A percentile compares a stretch with the other conserved stretches of the same genome.
These are phyloP conservation scores for Acleris emargana DNA, from an alignment of 2,888 invertebrate genomes.

Conservation along the genomic window DNA sequence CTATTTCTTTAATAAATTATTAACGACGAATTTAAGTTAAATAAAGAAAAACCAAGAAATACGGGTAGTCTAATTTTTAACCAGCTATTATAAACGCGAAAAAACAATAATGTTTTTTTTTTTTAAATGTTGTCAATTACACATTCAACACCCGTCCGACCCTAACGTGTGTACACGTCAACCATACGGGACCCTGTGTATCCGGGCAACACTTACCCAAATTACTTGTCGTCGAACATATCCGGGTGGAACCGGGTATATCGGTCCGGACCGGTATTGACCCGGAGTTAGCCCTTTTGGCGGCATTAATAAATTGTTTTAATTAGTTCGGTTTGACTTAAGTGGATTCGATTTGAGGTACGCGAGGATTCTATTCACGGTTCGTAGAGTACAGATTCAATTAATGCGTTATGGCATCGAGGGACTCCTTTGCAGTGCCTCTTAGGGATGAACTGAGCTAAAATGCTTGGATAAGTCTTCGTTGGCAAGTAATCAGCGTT, in stretches of 20 bases:
- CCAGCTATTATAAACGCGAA: too few species aligned
- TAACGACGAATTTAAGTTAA: too few species aligned
- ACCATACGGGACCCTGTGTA: conserved; percentile 29
- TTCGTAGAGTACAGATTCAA: not conserved
- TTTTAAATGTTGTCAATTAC: too few species aligned
- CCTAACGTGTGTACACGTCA: conserved; percentile 35
- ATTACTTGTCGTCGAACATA: conserved; percentile 27
- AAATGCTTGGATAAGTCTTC: too few species aligned
- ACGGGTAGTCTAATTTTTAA: too few species aligned
- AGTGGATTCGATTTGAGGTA: not conserved
- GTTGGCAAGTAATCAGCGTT: too few species aligned
- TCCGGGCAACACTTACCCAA: conserved; percentile 32
- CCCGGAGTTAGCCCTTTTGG: conserved; percentile 19
- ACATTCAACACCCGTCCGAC: not conserved
- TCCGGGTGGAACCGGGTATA: conserved; percentile 4
- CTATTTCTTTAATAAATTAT: too few species aligned
- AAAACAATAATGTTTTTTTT: too few species aligned
- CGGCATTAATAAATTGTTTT: conserved; percentile 28
- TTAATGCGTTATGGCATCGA: not conserved
- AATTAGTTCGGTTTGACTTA: conserved; percentile 20
- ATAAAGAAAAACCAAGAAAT: too few species aligned
- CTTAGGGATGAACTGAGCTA: too few species aligned
- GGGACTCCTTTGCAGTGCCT: too few species aligned
- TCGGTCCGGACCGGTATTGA: conserved; percentile 12
- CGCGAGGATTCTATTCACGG: not conserved